Evolutionary conservation across 1,140 invertebrate genomes (phyloP).

Genomic region (Sycophaga agraensis): DNA sequence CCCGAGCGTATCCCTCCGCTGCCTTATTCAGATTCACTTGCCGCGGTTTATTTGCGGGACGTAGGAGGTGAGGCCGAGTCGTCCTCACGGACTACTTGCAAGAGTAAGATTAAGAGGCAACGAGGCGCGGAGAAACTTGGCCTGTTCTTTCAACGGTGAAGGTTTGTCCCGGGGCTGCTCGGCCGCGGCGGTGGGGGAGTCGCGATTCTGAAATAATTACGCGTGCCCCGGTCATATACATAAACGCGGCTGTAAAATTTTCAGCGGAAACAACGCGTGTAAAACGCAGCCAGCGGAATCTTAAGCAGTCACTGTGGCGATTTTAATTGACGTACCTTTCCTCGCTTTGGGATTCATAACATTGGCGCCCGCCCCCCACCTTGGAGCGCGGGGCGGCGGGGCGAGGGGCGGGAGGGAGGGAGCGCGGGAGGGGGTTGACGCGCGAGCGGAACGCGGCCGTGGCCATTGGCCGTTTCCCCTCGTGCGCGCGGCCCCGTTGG

Average conservation of each 20-base stretch:
- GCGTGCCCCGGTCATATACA: too few species aligned
- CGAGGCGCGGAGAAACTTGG: not conserved
- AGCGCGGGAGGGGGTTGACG: not conserved
- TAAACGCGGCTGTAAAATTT: too few species aligned
- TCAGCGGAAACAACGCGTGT: too few species aligned
- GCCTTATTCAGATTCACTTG: too few species aligned
- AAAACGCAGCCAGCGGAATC: not conserved
- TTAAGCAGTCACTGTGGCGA: not conserved
- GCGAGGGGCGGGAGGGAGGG: not conserved
- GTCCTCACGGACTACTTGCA: too few species aligned
- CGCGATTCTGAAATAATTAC: too few species aligned
- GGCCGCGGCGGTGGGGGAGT: too few species aligned
- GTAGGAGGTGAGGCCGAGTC: too few species aligned
- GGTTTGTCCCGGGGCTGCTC: too few species aligned
- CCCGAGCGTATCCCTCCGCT: too few species aligned
- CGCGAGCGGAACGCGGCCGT: not conserved
- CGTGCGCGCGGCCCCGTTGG: not conserved
- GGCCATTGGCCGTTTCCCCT: constrained; percentile 15
- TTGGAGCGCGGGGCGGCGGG: not conserved
- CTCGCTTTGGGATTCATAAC: not conserved
- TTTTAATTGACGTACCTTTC: constrained; percentile 9
- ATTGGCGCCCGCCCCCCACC: not conserved
- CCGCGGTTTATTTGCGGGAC: too few species aligned
- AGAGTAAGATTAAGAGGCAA: not conserved
- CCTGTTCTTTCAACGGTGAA: too few species aligned